Base-by-base conservation (phyloP, 2,888 invertebrate genomes). In the Drosophila acutilabella region DNA sequence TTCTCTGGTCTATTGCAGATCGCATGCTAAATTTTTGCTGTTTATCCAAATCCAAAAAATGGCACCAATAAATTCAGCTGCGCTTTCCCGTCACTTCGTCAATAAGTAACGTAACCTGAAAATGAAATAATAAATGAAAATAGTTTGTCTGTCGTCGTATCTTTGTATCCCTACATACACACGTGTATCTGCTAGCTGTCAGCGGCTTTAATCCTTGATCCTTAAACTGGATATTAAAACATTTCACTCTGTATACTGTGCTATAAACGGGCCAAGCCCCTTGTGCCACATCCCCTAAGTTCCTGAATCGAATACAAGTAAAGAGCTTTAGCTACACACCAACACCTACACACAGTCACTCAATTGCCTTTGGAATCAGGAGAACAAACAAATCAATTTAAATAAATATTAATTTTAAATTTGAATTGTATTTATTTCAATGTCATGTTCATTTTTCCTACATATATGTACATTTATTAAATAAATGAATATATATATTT, bases 1-100 rank as follows among this genome's bases (percentile, higher is more conserved):
- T n/a, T 44, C 47, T 75, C 51, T 78, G 73, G 69, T 73, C 82
- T 71, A 67, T 88, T 88, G 64, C 87, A 88, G 87, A 86, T 81
- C 79, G 76, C 64, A 71, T 87, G 66, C 73, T 71, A 74, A 69
- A 47, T 73, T 74, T 78, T 72, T 86, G 84, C 75, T 84, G 81
- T 78, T 66, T 80, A 51, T 64, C 64, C 52, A 78, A 57, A 30
- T 30, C 30, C 30, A 30, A 30, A 42, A 67, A 62, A 58, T 64
- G 58, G 58, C 68, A 48, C 54, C 36, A 59, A 45, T 78, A 65
- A 75, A 47, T 56, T 61, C 53, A 58, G 56, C 18, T 60, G 56
- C 44, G 36, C 36, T 41, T 40, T 58, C n/a, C 38, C 16, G 47
- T 36, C 11, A 26, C 18, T 20, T 23, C 8, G 18, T 7, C 45